A percentile compares a stretch with the other conserved stretches of the same genome.
These are phyloP conservation scores for Lordiphosa collinella DNA, from an alignment of 1,140 invertebrate species.

Conservation along the genomic window DNA sequence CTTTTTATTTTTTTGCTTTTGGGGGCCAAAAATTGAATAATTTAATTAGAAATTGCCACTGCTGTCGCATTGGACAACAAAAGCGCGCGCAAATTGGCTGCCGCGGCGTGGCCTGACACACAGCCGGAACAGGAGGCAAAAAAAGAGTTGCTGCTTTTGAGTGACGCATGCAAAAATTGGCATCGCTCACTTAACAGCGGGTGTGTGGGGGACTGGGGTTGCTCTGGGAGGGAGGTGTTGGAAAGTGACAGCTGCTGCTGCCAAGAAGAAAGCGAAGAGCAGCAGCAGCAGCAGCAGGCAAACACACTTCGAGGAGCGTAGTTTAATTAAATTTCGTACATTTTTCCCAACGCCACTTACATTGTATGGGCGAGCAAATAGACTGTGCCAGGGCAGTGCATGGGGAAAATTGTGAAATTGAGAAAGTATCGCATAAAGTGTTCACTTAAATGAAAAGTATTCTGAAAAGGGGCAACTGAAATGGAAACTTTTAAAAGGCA, in stretches of 20 bases:
- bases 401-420: slow-evolving; percentile 56
- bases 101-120: slow-evolving; percentile 1
- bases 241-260: slow-evolving; percentile 58
- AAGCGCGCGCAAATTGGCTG: slow-evolving; percentile 69
- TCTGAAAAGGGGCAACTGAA: background rate
- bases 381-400: slow-evolving; percentile 29
- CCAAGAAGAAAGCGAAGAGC: background rate
- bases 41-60: slow-evolving; percentile 77
- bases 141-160: slow-evolving; percentile 62
- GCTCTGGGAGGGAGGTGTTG: slow-evolving; percentile 3
- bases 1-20: slow-evolving; percentile 14
- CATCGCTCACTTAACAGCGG: slow-evolving; percentile 52
- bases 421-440: slow-evolving; percentile 47
- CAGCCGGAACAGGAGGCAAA: slow-evolving; percentile 1
- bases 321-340: slow-evolving; percentile 71
- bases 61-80: slow-evolving; percentile 72
- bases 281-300: slow-evolving; percentile 30
- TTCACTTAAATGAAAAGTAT: slow-evolving; percentile 1
- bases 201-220: slow-evolving; percentile 12
- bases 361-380: slow-evolving; percentile 30
- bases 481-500: too few species aligned
- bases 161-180: slow-evolving; percentile 70
- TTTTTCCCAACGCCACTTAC: slow-evolving; percentile 57
- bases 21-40: slow-evolving; percentile 55
- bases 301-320: slow-evolving; percentile 56